Evolutionary conservation across 2,113 vertebrate species (phyloP).

Genomic region (Terrapene triunguis): DNA sequence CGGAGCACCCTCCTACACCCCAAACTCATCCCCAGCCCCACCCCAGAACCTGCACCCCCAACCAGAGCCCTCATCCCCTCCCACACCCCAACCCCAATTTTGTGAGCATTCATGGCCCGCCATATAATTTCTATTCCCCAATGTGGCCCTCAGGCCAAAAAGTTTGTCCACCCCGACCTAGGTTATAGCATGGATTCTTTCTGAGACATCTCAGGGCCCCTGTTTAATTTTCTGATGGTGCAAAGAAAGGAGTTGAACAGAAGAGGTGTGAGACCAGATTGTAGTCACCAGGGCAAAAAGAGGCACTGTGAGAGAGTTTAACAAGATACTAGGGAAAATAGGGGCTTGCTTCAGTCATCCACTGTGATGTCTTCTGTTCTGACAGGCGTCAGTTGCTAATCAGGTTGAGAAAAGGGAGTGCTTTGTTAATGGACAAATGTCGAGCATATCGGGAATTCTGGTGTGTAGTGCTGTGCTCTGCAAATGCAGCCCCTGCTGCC

Average conservation of each 20-base stretch:
- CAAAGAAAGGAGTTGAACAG: background rate
- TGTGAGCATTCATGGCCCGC: no score
- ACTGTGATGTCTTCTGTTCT: background rate
- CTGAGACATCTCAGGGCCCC: background rate
- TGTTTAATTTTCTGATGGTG: background rate
- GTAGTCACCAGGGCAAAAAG: background rate
- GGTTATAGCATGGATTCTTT: background rate
- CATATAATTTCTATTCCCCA: no score
- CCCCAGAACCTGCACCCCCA: no score
- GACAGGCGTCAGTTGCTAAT: background rate
- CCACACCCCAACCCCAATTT: no score
- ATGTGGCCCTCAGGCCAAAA: no score
- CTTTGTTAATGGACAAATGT: rapidly evolving
- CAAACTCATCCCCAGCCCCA: no score
- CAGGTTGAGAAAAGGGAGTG: background rate
- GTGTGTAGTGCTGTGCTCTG: background rate
- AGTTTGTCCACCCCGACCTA: no score
- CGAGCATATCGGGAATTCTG: rapidly evolving
- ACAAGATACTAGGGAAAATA: background rate
- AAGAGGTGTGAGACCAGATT: background rate
- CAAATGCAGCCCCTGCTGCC: rapidly evolving
- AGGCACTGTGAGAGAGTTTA: background rate
- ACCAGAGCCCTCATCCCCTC: no score
- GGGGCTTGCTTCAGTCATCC: background rate
- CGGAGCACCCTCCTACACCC: no score